These are phyloP conservation scores for Elaphurus davidianus DNA, from an alignment of 2,113 vertebrate genomes.

Conservation along the genomic window DNA sequence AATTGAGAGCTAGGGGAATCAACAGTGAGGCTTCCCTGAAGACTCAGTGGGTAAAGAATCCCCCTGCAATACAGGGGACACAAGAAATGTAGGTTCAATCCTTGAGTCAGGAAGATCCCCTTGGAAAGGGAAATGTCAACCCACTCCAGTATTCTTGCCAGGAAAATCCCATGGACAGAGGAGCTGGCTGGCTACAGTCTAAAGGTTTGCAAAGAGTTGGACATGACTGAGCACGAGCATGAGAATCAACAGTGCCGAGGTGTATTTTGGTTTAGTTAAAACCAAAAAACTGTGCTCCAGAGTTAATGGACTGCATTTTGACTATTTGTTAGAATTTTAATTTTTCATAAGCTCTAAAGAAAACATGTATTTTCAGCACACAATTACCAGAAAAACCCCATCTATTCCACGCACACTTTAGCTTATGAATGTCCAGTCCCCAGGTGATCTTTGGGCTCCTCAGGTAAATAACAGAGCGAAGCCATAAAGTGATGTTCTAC, in stretches of 20 bases:
- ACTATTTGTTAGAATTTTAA: not conserved
- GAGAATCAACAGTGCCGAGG: fast-evolving
- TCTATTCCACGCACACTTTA: too few relatives aligned
- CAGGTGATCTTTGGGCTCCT: too few relatives aligned
- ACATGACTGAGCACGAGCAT: not conserved
- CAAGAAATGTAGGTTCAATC: fast-evolving
- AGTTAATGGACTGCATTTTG: too few relatives aligned
- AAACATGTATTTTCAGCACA: not conserved
- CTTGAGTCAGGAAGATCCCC: not conserved
- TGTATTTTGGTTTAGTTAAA: not conserved
- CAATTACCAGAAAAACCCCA: not conserved
- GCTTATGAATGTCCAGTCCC: too few relatives aligned
- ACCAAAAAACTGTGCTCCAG: fast-evolving
- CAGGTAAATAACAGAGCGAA: too few relatives aligned
- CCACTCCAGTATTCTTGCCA: not conserved
- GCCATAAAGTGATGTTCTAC: fast-evolving
- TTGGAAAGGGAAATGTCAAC: not conserved
- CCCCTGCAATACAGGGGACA: not conserved
- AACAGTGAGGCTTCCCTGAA: not conserved
- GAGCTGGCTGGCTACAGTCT: not conserved
- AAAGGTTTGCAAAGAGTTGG: not conserved
- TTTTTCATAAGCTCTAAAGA: not conserved
- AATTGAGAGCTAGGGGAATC: not conserved
- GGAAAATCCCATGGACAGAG: not conserved
- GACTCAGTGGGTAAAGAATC: not conserved